A percentile compares a stretch with the other conserved stretches of the same genome.
Conservation (phyloP, 2,113 vertebrate genomes). For the Daubentonia madagascariensis region DNA sequence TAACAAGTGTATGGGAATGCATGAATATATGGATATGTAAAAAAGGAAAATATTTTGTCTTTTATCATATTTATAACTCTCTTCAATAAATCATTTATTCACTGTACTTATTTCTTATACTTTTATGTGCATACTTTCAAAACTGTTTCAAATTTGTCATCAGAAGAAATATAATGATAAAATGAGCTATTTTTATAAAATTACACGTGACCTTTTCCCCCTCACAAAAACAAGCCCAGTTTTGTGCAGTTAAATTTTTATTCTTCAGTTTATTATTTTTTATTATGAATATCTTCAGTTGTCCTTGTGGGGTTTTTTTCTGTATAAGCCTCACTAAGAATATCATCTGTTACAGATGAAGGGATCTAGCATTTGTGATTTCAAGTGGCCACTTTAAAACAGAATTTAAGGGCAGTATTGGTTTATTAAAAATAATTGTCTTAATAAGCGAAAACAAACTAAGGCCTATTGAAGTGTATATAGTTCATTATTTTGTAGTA, state of each 20-base stretch:
- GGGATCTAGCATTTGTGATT: not conserved
- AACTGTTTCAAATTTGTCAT: not conserved
- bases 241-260: not conserved
- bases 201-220: not conserved
- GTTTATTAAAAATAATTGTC: not conserved
- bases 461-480: not conserved
- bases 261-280: not conserved
- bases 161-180: not conserved
- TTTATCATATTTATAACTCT: not conserved
- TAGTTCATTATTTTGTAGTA: not conserved
- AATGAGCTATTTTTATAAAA: not conserved
- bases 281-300: not conserved
- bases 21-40: not conserved
- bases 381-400: not conserved
- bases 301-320: not conserved
- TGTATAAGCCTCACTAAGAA: not conserved
- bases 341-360: not conserved
- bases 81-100: not conserved
- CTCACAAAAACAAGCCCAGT: not conserved
- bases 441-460: not conserved
- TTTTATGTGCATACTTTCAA: not conserved
- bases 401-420: not conserved
- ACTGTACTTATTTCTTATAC: not conserved
- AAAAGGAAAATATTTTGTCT: not conserved
- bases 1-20: not conserved